Evolutionary conservation across 2,888 invertebrate species (phyloP).

Genomic region (Aphrophora alni): DNA sequence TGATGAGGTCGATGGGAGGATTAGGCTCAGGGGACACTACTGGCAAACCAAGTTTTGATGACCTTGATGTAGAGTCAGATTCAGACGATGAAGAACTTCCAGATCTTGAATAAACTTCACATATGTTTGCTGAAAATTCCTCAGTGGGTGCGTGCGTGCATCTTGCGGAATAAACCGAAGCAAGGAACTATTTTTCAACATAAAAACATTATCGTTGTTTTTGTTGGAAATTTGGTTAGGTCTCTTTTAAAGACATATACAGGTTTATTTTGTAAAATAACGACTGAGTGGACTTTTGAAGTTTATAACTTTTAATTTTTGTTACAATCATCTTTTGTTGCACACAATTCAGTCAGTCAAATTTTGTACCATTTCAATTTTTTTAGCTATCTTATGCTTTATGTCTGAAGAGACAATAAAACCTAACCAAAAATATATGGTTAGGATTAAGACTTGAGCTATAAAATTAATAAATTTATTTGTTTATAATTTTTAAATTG

Average conservation of each 20-base stretch:
- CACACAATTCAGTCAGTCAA: not conserved
- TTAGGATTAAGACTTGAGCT: not conserved
- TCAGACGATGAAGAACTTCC: conserved; percentile 83
- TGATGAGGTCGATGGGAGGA: conserved; percentile 78
- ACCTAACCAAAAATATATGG: not conserved
- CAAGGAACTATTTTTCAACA: not conserved
- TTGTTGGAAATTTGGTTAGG: not conserved
- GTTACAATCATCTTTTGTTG: not conserved
- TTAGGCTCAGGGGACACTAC: conserved; percentile 61
- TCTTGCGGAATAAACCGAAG: not conserved
- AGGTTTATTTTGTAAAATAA: not conserved
- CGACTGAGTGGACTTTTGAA: not conserved
- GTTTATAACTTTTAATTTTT: not conserved
- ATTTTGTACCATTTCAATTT: not conserved
- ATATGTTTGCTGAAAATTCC: not conserved
- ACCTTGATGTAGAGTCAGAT: conserved; percentile 73
- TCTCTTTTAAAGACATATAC: not conserved
- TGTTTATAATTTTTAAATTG: not conserved
- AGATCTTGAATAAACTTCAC: conserved; percentile 67
- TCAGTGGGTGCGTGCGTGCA: not conserved
- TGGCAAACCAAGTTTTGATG: conserved; percentile 76
- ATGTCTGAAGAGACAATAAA: not conserved
- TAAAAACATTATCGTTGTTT: not conserved
- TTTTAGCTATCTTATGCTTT: not conserved
- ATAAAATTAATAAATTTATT: not conserved